Evolutionary conservation across 2,888 invertebrate genomes (phyloP), one percentile per base, ranked within the genome.

Genomic region (Cerceris ruficornis): DNA sequence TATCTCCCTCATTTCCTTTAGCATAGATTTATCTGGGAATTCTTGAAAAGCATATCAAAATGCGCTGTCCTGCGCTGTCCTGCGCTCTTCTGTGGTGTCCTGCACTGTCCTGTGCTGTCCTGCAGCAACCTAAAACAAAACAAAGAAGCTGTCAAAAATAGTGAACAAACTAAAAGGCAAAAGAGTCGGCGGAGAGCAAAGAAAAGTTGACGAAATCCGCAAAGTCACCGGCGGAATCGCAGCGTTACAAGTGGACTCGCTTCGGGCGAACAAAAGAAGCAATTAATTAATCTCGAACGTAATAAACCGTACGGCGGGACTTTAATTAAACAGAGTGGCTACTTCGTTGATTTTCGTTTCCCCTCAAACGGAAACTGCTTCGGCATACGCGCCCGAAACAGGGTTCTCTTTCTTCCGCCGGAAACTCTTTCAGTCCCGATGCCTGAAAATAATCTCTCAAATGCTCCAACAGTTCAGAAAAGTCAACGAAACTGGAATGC

Each of bases 361-460:
- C 9, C 15, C 13, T 52, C 41, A 0, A n/a, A 46, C 28, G 28
- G 14, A 14, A 59, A 59, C 28, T 4, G 42, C 41, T 59, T 46
- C 8, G 11, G 46, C 46, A 8, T 11, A 0, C 46, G 46, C 9
- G 9, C 50, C 17, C 0, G 17, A 7, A 17, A 17, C 15, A 55
- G 14, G 28, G 6, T 28, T 4, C 28, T 28, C 28, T 28, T 4
- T 28, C 52, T 28, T 39, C 28, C 17, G 5, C 62, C 7, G 50
- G 39, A n/a, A 7, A 14, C 15, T 17, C 28, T 46, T 17, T 43
- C 41, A 55, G 43, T n/a, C 15, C 13, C 9, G 72, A 69, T 68
- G 15, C 65, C 41, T 55, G 59, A 62, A 70, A 72, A 73, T 76
- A 76, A 82, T 74, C 52, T 74, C 52, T 57, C 65, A n/a, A 65